Evolutionary conservation across 2,888 invertebrate genomes (phyloP).

Genomic region (Cosmopolites sordidus): DNA sequence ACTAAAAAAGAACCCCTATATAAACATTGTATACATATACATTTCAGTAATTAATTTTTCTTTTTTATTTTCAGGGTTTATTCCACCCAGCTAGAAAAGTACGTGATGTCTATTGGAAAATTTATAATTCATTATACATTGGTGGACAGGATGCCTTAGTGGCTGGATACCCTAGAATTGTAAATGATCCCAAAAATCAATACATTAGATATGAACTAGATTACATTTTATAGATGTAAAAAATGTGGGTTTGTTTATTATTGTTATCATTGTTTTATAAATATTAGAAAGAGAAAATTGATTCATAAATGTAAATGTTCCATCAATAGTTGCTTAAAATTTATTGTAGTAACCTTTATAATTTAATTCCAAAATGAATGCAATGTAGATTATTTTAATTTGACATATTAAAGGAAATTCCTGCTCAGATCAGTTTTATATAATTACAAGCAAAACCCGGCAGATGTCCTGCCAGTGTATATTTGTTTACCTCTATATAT

Average conservation of each 20-base stretch:
- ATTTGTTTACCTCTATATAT: too few species aligned
- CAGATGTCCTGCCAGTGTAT: too few species aligned
- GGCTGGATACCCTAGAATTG: constrained; percentile 94
- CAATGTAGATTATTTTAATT: too few species aligned
- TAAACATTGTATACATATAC: neutral
- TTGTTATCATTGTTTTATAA: neutral
- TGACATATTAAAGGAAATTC: too few species aligned
- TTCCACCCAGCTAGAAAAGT: constrained; percentile 99
- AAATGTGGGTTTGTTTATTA: neutral
- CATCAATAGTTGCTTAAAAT: too few species aligned
- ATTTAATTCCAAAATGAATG: too few species aligned
- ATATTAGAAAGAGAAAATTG: too few species aligned
- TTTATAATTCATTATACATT: constrained; percentile 98
- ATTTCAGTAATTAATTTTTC: neutral
- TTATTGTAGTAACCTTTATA: too few species aligned
- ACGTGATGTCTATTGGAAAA: constrained; percentile 95
- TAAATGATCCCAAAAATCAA: constrained; percentile 92
- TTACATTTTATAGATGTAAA: constrained; percentile 69
- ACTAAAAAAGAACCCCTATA: neutral
- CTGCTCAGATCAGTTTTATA: too few species aligned
- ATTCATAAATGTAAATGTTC: too few species aligned
- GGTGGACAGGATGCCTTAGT: constrained; percentile 98
- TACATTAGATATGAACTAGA: constrained; percentile 91
- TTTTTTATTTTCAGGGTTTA: constrained; percentile 67
- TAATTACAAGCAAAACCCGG: too few species aligned